Percentiles rank a stretch among this genome's conserved stretches.
Evolutionary conservation across 2,797 vertebrate genomes (phyloP).

Genomic region (Cephalopachus bancanus): DNA sequence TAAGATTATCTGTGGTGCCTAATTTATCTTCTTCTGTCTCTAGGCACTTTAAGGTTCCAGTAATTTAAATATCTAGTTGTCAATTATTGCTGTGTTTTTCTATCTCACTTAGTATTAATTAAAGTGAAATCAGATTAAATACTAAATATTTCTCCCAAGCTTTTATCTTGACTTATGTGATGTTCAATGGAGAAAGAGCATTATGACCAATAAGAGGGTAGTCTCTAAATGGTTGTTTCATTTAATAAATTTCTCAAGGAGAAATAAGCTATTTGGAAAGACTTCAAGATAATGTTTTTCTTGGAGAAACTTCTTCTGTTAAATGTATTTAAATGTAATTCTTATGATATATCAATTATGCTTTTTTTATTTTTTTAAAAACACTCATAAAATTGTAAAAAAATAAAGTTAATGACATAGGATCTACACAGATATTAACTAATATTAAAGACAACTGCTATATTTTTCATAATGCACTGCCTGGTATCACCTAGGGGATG

Average conservation of each 20-base stretch:
- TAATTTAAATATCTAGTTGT: conserved; percentile 51
- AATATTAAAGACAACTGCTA: not conserved
- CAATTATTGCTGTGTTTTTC: conserved; percentile 55
- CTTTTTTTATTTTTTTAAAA: conserved; percentile 31
- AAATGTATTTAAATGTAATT: conserved; percentile 5
- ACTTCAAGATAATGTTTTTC: conserved; percentile 13
- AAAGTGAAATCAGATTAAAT: conserved; percentile 66
- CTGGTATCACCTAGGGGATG: not conserved
- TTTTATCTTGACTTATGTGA: conserved; percentile 58
- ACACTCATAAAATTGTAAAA: not conserved
- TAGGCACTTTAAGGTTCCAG: conserved; percentile 3
- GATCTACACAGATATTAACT: not conserved
- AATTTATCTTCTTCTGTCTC: conserved; percentile 59
- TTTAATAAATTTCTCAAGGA: conserved; percentile 51
- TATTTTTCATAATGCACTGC: not conserved
- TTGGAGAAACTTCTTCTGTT: not conserved
- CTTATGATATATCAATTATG: conserved; percentile 8
- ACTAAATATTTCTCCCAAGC: conserved; percentile 54
- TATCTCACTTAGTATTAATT: conserved; percentile 66
- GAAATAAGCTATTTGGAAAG: conserved; percentile 35
- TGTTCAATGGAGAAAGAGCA: not conserved
- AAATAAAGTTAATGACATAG: not conserved
- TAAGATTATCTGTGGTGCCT: conserved; percentile 41
- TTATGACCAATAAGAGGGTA: conserved; percentile 38
- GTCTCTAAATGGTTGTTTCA: conserved; percentile 39